Base-by-base conservation (phyloP, 2,888 invertebrate species). In the Ditylenchus weischeri region DNA sequence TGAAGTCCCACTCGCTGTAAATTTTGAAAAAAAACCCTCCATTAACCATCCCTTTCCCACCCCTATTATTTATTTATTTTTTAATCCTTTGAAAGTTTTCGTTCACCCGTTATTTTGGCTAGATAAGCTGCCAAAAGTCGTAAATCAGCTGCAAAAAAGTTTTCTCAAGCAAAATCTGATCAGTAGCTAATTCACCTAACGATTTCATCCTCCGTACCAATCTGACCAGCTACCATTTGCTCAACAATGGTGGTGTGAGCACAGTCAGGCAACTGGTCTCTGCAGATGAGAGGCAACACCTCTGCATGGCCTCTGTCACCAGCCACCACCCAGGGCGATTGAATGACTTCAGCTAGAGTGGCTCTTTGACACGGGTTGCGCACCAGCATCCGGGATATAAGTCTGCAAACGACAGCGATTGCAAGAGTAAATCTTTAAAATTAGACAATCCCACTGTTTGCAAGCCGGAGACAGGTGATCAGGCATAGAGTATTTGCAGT, bases 401-500 rank as follows among this genome's bases (percentile, higher is more conserved):
- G 87, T 80, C 91, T 91, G 83, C 48, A 82, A 73, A 10, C 8
- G 29, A 50, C 60, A 48, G 57, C 51, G 4, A 15, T 43, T 29
- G 29, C 29, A 29, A 29, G 8, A 43, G 54, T 54, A 54, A 23
- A 13, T 59, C 5, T 35, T 59, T 19, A 59, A n/a, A 13, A 59
- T 11, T 21, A 21, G 13, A 29, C 15, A 59, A 59, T 76, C 84
- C 79, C 77, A 91, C 90, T 88, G 88, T 86, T 89, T 89, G 85
- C 96, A 96, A 69, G 89, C 89, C 64, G 88, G 86, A 15, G 93
- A 91, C 74, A 98, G 89, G 85, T 92, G 90, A 38, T 88, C 85
- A 65, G 96, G 94, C 81, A 94, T 90, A 68, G 90, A 89, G 84
- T 94, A 98, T 87, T 93, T 93, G 87, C 96, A 96, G 85, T 98